phyloP scores from a whole-genome alignment of 2,797 vertebrate species.

The Vespertilio murinus region DNA sequence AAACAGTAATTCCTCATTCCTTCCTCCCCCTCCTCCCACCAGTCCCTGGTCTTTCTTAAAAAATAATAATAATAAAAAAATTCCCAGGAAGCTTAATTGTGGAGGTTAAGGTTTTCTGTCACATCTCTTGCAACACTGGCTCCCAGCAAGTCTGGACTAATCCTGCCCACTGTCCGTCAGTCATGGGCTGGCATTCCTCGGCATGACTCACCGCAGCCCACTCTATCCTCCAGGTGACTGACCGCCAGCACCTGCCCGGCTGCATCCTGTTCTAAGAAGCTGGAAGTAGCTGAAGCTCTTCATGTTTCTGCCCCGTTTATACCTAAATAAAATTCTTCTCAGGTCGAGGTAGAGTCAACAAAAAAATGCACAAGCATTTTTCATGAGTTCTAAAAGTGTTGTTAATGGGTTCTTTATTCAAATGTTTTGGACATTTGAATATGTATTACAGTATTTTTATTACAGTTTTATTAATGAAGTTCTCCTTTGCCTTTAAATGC shows the following conservation, averaged over 20 bases:
- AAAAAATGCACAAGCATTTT: neutral
- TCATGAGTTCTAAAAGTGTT: neutral
- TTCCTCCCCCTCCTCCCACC: fast-evolving
- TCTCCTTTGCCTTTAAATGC: conserved; percentile 14
- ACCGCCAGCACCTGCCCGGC: neutral
- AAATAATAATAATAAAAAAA: neutral
- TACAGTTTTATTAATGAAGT: neutral
- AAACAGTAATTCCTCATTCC: neutral
- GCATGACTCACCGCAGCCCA: fast-evolving
- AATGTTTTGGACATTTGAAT: neutral
- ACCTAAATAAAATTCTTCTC: neutral
- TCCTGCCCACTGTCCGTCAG: neutral
- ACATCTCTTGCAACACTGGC: neutral
- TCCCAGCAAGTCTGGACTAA: neutral
- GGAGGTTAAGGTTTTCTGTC: neutral
- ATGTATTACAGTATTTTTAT: conserved; percentile 41
- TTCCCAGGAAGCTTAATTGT: neutral
- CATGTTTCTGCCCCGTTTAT: neutral
- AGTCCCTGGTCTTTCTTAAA: neutral
- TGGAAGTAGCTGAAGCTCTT: neutral
- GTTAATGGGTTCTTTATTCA: neutral
- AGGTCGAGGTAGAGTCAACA: neutral
- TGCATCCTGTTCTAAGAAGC: neutral
- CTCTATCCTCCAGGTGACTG: neutral
- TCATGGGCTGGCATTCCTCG: neutral